A percentile compares a stretch with the other conserved stretches of the same genome.
These are phyloP conservation scores for Cydia splendana DNA, from an alignment of 1,140 invertebrate genomes.

Conservation along the genomic window DNA sequence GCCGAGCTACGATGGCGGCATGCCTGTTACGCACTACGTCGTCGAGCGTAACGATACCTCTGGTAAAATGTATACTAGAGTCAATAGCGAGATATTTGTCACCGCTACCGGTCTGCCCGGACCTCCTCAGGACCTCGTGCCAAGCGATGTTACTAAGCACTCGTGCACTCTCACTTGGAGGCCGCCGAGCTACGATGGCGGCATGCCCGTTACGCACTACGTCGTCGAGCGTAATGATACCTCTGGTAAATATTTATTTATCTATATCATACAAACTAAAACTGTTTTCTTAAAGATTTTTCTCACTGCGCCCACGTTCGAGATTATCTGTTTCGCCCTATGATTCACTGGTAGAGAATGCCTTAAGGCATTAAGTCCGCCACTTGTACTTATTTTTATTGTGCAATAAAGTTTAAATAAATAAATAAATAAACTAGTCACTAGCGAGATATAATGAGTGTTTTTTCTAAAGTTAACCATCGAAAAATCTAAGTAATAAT, in stretches of 20 bases:
- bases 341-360: too few species aligned
- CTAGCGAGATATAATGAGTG: too few species aligned
- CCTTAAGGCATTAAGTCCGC: too few species aligned
- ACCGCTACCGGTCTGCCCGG: constrained; percentile 96
- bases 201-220: constrained; percentile 93
- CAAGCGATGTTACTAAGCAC: constrained; percentile 93
- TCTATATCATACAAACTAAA: too few species aligned
- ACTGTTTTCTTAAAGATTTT: too few species aligned
- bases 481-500: too few species aligned
- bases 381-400: too few species aligned
- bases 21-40: constrained; percentile 94
- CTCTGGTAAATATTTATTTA: constrained; percentile 63
- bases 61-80: constrained; percentile 37
- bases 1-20: constrained; percentile 94
- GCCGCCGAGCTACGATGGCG: constrained; percentile 95
- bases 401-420: too few species aligned
- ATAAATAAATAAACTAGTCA: too few species aligned
- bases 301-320: too few species aligned
- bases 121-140: constrained; percentile 95
- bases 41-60: constrained; percentile 93
- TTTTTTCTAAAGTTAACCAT: too few species aligned
- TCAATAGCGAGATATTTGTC: constrained; percentile 64
- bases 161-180: constrained; percentile 94
- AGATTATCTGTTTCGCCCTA: too few species aligned
- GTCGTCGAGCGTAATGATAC: constrained; percentile 94